Evolutionary conservation across 2,797 vertebrate species (phyloP).

Genomic region (Mormyrus proboscirostris): DNA sequence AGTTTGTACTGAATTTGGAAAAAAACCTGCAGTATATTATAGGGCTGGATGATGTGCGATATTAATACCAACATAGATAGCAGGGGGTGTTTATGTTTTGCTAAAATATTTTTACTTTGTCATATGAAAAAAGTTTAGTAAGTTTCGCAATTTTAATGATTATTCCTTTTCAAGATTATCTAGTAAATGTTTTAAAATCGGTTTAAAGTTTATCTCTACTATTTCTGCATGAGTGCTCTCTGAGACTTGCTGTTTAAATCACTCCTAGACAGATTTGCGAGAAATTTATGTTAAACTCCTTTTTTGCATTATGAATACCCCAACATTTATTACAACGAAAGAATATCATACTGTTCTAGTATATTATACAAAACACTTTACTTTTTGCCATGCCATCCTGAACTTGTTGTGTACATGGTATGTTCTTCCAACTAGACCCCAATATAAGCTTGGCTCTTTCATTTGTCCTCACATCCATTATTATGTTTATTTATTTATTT

Average conservation of each 20-base stretch:
- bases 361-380: too few species aligned
- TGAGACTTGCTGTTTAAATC: too few species aligned
- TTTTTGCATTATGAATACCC: too few species aligned
- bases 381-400: neutral
- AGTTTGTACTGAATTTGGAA: neutral
- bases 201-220: neutral
- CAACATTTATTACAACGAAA: too few species aligned
- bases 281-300: too few species aligned
- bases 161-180: neutral
- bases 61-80: neutral
- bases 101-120: neutral
- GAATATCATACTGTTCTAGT: too few species aligned
- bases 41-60: neutral
- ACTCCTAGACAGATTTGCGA: too few species aligned
- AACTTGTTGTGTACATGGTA: neutral
- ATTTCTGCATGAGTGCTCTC: neutral
- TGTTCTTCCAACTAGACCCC: neutral
- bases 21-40: neutral
- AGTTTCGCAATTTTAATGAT: neutral
- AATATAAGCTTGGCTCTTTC: neutral
- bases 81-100: neutral
- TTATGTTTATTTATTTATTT: neutral
- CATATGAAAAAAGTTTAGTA: neutral
- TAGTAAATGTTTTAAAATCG: neutral
- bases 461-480: neutral